These are phyloP conservation scores for Micoletzkya japonica DNA, from an alignment of 2,888 invertebrate genomes.

Conservation along the genomic window DNA sequence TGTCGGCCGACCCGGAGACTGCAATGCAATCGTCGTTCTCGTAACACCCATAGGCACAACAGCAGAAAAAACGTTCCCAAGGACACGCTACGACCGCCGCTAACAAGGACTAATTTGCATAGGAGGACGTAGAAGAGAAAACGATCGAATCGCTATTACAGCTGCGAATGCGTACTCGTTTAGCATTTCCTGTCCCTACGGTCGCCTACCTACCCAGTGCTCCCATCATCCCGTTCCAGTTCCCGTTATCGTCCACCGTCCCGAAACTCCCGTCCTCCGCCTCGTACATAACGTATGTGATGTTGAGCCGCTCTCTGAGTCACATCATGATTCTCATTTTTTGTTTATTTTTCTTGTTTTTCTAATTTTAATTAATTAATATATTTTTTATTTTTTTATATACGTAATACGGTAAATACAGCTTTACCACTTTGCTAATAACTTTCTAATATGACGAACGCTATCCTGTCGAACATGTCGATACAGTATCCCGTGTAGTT, in stretches of 20 bases:
- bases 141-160: not conserved
- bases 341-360: too few relatives aligned
- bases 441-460: slow-evolving; percentile 57
- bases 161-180: too few relatives aligned
- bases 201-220: slow-evolving; percentile 47
- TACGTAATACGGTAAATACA: too few relatives aligned
- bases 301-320: slow-evolving; percentile 70
- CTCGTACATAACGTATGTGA: slow-evolving; percentile 85
- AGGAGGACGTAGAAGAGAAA: too few relatives aligned
- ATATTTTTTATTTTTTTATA: too few relatives aligned
- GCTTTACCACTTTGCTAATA: slow-evolving; percentile 67
- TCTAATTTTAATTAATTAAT: too few relatives aligned
- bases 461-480: slow-evolving; percentile 84
- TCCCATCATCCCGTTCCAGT: slow-evolving; percentile 80
- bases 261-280: slow-evolving; percentile 80
- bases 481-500: slow-evolving; percentile 81
- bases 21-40: not conserved
- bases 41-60: not conserved
- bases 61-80: not conserved
- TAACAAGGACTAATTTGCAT: too few relatives aligned
- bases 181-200: too few relatives aligned
- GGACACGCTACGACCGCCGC: not conserved
- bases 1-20: slow-evolving; percentile 74
- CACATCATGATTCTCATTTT: too few relatives aligned
- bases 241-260: slow-evolving; percentile 82